Conservation (phyloP, 2,888 invertebrate genomes). For the Agrochola macilenta region DNA sequence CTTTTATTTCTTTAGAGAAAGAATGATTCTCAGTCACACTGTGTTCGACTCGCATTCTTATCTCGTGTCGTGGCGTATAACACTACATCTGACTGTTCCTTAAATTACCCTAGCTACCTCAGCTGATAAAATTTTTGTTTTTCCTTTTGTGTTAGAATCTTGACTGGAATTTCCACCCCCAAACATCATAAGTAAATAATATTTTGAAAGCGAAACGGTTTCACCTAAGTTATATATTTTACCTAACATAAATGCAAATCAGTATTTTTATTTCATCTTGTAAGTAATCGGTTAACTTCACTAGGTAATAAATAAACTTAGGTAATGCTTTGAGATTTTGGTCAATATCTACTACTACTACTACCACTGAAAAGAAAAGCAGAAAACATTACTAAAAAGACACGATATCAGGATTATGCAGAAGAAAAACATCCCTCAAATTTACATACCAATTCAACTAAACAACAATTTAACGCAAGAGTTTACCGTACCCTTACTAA, state of each 20-base stretch:
- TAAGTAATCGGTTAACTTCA: neutral
- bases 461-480: neutral
- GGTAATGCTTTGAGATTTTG: neutral
- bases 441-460: neutral
- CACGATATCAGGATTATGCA: too few species aligned
- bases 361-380: neutral
- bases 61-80: neutral
- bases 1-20: neutral
- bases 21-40: neutral
- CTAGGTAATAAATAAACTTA: neutral
- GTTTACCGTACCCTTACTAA: neutral
- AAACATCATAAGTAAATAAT: neutral
- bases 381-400: neutral
- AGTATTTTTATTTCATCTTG: neutral
- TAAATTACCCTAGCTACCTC: too few species aligned
- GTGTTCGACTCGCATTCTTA: neutral
- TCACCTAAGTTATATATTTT: neutral
- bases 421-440: neutral
- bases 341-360: neutral
- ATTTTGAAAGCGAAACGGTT: neutral
- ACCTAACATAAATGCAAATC: neutral
- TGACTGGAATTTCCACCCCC: neutral
- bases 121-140: neutral
- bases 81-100: neutral
- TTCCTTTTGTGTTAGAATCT: neutral